Evolutionary conservation across 2,797 vertebrate species (phyloP).

Genomic region (Dendrocincla tyrannina): DNA sequence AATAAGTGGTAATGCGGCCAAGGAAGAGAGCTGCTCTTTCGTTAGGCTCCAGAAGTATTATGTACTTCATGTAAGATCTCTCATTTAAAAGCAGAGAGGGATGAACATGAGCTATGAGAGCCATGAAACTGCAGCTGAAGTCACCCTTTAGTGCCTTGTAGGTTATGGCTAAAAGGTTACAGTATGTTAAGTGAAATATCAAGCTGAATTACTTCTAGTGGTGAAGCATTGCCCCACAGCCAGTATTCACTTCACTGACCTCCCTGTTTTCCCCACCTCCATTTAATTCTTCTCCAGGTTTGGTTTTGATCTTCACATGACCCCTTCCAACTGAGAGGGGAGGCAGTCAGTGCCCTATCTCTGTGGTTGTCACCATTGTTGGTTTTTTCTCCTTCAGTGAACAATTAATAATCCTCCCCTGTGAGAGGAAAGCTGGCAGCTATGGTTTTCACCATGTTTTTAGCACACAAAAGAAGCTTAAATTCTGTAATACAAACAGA

Average conservation of each 20-base stretch:
- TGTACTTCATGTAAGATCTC: background rate
- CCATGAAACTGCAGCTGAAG: background rate
- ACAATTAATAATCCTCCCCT: constrained; percentile 44
- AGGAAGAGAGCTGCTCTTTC: background rate
- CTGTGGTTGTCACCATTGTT: constrained; percentile 58
- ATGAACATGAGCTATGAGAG: background rate
- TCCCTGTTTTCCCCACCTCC: constrained; percentile 18
- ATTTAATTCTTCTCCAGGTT: constrained; percentile 55
- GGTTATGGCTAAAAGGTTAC: constrained; percentile 12
- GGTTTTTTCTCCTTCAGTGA: constrained; percentile 44
- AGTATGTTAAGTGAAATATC: constrained; percentile 47
- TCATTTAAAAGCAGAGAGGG: background rate
- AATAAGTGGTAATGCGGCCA: background rate
- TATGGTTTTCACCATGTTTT: constrained; percentile 19
- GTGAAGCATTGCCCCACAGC: background rate
- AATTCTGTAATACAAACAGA: background rate
- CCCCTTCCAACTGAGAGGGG: constrained; percentile 52
- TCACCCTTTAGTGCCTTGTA: background rate
- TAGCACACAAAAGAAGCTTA: background rate
- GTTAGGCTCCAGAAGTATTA: background rate
- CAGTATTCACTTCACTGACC: background rate
- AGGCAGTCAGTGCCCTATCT: constrained; percentile 49
- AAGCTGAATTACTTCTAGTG: constrained; percentile 55
- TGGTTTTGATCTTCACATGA: constrained; percentile 53
- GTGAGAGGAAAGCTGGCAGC: constrained; percentile 28